Conservation (phyloP, 2,888 invertebrate species). For the Plebejus argus region DNA sequence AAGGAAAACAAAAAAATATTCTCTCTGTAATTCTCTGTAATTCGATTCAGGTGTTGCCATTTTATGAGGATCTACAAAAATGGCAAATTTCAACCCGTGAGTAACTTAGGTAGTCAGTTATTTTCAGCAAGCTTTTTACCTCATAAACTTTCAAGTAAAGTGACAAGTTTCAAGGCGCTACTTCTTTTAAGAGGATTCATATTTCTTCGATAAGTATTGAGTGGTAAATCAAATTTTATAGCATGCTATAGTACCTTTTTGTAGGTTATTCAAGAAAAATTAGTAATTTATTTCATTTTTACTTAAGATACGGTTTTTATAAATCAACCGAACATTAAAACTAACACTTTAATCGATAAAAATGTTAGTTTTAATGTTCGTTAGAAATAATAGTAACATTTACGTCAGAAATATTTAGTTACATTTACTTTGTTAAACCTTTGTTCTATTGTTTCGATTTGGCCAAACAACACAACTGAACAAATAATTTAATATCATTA, state of each 20-base stretch:
- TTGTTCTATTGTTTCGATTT: too few relatives aligned
- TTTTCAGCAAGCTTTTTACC: not conserved
- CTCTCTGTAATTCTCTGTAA: conserved; percentile 24
- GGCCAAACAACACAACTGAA: not conserved
- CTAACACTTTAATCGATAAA: too few relatives aligned
- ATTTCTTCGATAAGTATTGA: not conserved
- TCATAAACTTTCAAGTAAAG: not conserved
- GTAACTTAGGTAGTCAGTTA: not conserved
- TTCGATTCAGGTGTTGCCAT: conserved; percentile 23
- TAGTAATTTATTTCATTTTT: too few relatives aligned
- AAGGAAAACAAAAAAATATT: conserved; percentile 49
- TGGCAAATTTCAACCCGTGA: not conserved
- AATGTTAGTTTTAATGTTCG: too few relatives aligned
- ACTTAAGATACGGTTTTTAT: too few relatives aligned
- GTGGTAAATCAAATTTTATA: not conserved
- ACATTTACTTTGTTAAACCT: not conserved
- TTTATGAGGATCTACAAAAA: not conserved
- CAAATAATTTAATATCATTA: not conserved
- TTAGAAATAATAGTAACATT: too few relatives aligned
- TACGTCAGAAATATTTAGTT: too few relatives aligned
- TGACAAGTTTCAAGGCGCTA: not conserved
- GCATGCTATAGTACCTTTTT: not conserved
- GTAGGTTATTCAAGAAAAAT: not conserved
- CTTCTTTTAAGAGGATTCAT: not conserved
- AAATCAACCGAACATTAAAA: too few relatives aligned